phyloP scores from a whole-genome alignment of 2,888 invertebrate species.

The Chromoteleia sp. region DNA sequence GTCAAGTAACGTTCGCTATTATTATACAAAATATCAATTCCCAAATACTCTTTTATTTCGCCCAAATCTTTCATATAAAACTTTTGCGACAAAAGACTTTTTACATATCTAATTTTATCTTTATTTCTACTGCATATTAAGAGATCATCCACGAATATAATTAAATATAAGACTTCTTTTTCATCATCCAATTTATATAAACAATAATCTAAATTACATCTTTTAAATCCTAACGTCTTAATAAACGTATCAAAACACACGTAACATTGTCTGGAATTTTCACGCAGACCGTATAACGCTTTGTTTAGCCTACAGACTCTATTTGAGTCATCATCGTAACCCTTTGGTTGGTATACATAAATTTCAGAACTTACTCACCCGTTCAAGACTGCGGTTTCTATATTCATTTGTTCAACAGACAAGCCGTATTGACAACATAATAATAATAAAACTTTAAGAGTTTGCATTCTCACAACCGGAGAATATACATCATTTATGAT shows the following conservation, averaged over 20 bases:
- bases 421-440: constrained; percentile 44
- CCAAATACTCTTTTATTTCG: constrained; percentile 44
- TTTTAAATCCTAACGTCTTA: constrained; percentile 49
- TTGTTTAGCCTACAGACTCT: constrained; percentile 67
- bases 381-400: constrained; percentile 67
- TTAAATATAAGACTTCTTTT: background rate
- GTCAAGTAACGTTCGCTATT: constrained; percentile 13
- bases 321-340: constrained; percentile 46
- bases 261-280: constrained; percentile 71
- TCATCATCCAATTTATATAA: background rate
- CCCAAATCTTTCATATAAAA: constrained; percentile 61
- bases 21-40: constrained; percentile 49
- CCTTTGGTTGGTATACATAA: constrained; percentile 59
- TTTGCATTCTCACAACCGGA: constrained; percentile 10
- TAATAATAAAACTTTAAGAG: constrained; percentile 17
- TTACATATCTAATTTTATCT: constrained; percentile 32
- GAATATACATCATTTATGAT: background rate
- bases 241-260: constrained; percentile 70
- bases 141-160: constrained; percentile 27
- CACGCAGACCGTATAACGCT: constrained; percentile 71
- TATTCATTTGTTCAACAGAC: constrained; percentile 59
- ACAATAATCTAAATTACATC: constrained; percentile 19
- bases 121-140: constrained; percentile 31
- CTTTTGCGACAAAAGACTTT: background rate
- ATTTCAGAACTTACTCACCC: constrained; percentile 55